Base-by-base conservation (phyloP, 2,888 invertebrate species). In the Meghimatium bilineatum region DNA sequence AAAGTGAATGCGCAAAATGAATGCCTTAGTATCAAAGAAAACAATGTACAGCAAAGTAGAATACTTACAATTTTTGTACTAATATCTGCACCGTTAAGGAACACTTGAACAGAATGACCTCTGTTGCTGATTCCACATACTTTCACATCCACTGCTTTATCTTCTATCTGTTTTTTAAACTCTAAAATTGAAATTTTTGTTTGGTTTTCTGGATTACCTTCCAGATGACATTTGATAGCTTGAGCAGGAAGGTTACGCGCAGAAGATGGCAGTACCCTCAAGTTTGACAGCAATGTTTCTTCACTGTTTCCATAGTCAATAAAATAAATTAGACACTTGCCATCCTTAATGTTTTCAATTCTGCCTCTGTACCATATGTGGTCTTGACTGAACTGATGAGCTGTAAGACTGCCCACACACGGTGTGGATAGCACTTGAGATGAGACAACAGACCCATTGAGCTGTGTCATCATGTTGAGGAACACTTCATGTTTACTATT, bases 401-500 rank as follows among this genome's bases (percentile, higher is more conserved):
- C 87, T 1, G 89, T 89, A 36, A 89, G 63, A 52, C 89, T 89
- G 17, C 89, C 90, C n/a, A 52, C 52, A 10, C 44, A 44, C 23
- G 63, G 71, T 23, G 69, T 44, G 23, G 38, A 26, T 0, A 52
- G 32, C 12, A 3, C 34, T 12, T 52, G 56, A 6, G 60, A 36
- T 34, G 60, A 75, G 1, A 29, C 10, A 20, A 71, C 60, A 5
- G 44, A 36, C 26, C 29, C 23, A 44, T 77, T 84, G 38, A 87
- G 63, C 20, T 63, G 23, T 23, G 52, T 72, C 60, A 71, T 76
- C 84, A 86, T 72, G n/a, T 17, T 29, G 26, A 69, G 26, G 34
- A 78, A 81, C 29, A 86, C 86, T 94, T 74, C 71, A 23, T 44
- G 36, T 0, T 84, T 75, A n/a, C 86, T 92, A 92, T 95, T 95